Evolutionary conservation across 2,113 vertebrate species (phyloP).

Genomic region (Ictalurus furcatus): DNA sequence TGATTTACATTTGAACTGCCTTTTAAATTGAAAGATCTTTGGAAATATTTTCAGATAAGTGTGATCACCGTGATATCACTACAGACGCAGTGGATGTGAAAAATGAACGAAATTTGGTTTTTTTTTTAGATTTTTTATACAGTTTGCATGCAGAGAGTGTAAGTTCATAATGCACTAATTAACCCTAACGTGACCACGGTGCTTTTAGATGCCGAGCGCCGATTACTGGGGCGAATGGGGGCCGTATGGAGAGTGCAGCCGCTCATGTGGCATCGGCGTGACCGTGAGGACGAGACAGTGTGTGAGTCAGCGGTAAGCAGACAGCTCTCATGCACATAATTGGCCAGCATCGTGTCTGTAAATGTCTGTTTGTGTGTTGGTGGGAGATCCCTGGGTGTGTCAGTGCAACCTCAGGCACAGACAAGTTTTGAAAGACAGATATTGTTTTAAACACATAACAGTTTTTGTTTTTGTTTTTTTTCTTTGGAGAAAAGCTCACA

Average conservation of each 20-base stretch:
- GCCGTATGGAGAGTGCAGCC: conserved; percentile 84
- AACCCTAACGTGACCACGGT: background rate
- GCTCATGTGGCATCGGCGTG: conserved; percentile 87
- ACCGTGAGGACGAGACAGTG: conserved; percentile 80
- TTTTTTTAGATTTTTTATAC: background rate
- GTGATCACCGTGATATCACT: background rate
- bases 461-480: background rate
- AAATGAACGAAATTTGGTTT: background rate
- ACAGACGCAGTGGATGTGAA: background rate
- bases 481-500: background rate
- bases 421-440: conserved; percentile 7
- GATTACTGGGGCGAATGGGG: conserved; percentile 88
- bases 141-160: background rate
- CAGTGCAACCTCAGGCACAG: conserved; percentile 20
- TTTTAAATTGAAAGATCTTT: background rate
- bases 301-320: conserved; percentile 80
- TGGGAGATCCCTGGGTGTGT: conserved; percentile 31
- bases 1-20: background rate
- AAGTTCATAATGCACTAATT: too few relatives aligned
- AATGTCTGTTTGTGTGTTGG: conserved; percentile 5
- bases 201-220: conserved; percentile 59
- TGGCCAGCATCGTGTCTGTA: conserved; percentile 16
- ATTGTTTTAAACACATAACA: background rate
- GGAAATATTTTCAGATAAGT: background rate
- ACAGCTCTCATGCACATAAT: background rate